phyloP scores from a whole-genome alignment of 2,113 vertebrate genomes.

The Psilopsiagon aymara region DNA sequence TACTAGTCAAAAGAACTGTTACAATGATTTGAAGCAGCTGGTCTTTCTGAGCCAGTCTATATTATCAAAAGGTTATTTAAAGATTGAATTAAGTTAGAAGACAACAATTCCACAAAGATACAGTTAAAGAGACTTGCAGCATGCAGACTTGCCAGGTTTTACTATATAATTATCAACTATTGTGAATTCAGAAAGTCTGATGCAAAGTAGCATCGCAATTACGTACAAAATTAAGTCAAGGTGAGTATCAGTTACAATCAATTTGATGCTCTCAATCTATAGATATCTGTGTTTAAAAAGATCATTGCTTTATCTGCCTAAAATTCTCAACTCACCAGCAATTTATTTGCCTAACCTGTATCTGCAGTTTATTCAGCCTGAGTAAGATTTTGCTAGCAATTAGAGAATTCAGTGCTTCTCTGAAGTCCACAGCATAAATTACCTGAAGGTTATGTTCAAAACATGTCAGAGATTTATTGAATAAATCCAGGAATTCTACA shows the following conservation, averaged over 20 bases:
- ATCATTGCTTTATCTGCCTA: conserved; percentile 20
- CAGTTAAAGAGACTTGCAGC: neutral
- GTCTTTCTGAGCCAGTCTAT: neutral
- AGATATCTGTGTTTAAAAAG: conserved; percentile 40
- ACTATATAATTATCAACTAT: conserved; percentile 35
- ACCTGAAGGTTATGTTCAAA: conserved; percentile 90
- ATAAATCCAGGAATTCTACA: conserved; percentile 79
- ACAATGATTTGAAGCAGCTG: neutral
- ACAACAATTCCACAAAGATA: neutral
- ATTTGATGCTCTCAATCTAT: conserved; percentile 39
- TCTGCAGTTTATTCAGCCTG: neutral
- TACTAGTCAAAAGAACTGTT: neutral
- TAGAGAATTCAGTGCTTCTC: conserved; percentile 27
- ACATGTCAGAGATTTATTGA: conserved; percentile 87
- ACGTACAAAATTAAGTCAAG: conserved; percentile 58
- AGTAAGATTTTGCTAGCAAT: neutral
- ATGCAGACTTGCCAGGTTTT: neutral
- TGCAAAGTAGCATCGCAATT: conserved; percentile 33
- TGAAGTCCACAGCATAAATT: conserved; percentile 59
- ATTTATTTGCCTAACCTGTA: neutral
- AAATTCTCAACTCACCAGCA: neutral
- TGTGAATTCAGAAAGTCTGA: conserved; percentile 37
- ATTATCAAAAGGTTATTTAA: conserved; percentile 4
- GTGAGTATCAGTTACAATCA: conserved; percentile 49
- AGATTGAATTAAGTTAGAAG: neutral